Conservation (phyloP, 2,888 invertebrate species). For the Zhuqinia jingwanae region DNA sequence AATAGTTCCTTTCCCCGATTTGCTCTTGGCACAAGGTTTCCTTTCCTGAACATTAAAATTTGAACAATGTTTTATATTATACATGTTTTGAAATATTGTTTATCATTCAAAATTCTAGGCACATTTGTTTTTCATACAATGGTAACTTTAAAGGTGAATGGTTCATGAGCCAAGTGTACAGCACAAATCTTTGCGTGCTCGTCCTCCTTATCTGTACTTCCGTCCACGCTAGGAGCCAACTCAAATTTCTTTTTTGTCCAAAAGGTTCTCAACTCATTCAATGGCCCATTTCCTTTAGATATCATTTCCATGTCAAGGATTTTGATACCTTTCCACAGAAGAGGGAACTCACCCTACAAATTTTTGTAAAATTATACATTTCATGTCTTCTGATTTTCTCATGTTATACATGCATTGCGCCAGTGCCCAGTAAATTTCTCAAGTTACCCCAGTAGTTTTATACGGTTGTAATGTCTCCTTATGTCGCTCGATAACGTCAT, state of each 20-base stretch:
- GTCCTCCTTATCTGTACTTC: constrained; percentile 41
- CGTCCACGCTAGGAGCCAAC: constrained; percentile 66
- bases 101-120: too few species aligned
- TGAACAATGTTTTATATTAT: too few species aligned
- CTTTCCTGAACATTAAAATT: constrained; percentile 46
- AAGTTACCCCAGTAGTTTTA: constrained; percentile 58
- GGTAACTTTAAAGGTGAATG: constrained; percentile 65
- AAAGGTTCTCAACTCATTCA: constrained; percentile 68
- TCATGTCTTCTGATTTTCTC: too few species aligned
- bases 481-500: constrained; percentile 87
- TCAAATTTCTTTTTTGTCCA: constrained; percentile 67
- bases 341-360: constrained; percentile 71
- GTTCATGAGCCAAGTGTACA: constrained; percentile 70
- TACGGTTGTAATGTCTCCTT: constrained; percentile 88
- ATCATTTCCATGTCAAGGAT: constrained; percentile 54
- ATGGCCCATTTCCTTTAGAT: constrained; percentile 39
- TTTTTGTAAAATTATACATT: too few species aligned
- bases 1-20: constrained; percentile 61
- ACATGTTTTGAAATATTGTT: too few species aligned
- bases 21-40: constrained; percentile 43
- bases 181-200: constrained; percentile 68
- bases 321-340: constrained; percentile 72
- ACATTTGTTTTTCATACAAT: constrained; percentile 51
- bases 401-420: too few species aligned
- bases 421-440: too few species aligned